Evolutionary conservation across 1,140 invertebrate genomes (phyloP).

Genomic region (Drosophila sucinea): DNA sequence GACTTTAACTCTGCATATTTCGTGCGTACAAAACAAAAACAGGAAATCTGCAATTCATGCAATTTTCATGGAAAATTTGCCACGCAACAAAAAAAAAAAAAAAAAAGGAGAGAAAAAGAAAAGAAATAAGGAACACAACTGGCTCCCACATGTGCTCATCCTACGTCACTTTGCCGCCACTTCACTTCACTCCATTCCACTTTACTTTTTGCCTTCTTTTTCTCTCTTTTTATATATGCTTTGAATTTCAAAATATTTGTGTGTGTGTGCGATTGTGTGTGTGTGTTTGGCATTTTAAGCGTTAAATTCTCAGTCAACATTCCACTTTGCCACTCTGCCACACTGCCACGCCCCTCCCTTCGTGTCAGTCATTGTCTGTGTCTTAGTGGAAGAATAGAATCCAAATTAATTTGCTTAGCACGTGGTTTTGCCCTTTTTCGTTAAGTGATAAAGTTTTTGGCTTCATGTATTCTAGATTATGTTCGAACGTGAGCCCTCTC

Average conservation of each 20-base stretch:
- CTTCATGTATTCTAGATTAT: constrained; percentile 51
- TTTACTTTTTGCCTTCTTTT: not conserved
- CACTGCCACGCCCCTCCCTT: not conserved
- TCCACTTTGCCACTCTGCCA: constrained; percentile 22
- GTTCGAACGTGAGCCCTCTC: constrained; percentile 37
- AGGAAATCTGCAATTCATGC: constrained; percentile 79
- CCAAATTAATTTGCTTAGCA: constrained; percentile 71
- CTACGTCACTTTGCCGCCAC: not conserved
- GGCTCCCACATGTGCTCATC: constrained; percentile 19
- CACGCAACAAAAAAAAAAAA: constrained; percentile 47
- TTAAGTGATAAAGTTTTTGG: constrained; percentile 57
- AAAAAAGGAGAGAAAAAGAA: constrained; percentile 25
- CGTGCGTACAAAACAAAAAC: constrained; percentile 61
- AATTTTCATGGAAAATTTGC: constrained; percentile 82
- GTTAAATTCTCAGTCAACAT: constrained; percentile 79
- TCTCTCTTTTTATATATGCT: constrained; percentile 33
- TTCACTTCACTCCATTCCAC: not conserved
- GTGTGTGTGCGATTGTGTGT: not conserved
- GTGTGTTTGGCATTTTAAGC: constrained; percentile 78
- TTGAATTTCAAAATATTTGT: constrained; percentile 78
- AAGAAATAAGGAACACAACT: constrained; percentile 28
- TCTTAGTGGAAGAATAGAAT: constrained; percentile 23
- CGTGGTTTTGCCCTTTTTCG: constrained; percentile 54
- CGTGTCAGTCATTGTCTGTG: constrained; percentile 33
- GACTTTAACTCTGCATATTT: constrained; percentile 56